Base-by-base conservation (phyloP, 2,797 vertebrate species). In the Linurgus olivaceus region DNA sequence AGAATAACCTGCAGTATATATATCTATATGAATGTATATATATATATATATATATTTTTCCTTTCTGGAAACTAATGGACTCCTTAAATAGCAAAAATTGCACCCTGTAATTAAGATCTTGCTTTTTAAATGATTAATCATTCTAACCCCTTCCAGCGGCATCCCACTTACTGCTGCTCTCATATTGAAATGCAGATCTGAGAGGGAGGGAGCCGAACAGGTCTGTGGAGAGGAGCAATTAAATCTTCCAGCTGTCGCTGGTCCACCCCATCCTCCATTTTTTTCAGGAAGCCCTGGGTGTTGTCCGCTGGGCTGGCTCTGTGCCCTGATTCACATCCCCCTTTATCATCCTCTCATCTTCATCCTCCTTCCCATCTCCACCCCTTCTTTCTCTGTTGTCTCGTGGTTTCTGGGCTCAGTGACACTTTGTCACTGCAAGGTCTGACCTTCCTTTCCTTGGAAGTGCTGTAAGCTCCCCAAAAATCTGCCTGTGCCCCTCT, bases 101-200 rank as follows among this genome's bases (percentile, higher is more conserved):
- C 97, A 98, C 98, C 97, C 98, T 98, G 98, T 98, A 98, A 98
- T 98, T 98, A 98, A 98, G 98, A 98, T 98, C 98, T 98, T 98
- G 98, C 97, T 98, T 98, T 98, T 98, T 98, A 98, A 98, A 98
- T 98, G 98, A 98, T 98, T 98, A 98, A 98, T 98, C 98, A 98
- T 98, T 98, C 97, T 97, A 98, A 98, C 97, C 97, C 97, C 97
- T 98, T 98, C 96, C 95, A 98, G 98, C 97, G 93, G 97, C 97
- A 97, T 95, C 97, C 97, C 96, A 96, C 97, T 98, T 98, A 96
- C 97, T 97, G 93, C 97, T 97, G 96, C 97, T 96, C 97, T 97
- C 97, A 97, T 97, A 98, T 98, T 98, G 98, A 98, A 98, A 98
- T 98, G 98, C 98, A 98, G 98, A 98, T 98, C 96, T 31, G 88